Evolutionary conservation across 1,140 invertebrate species (phyloP).

Genomic region (Anastrepha ludens): DNA sequence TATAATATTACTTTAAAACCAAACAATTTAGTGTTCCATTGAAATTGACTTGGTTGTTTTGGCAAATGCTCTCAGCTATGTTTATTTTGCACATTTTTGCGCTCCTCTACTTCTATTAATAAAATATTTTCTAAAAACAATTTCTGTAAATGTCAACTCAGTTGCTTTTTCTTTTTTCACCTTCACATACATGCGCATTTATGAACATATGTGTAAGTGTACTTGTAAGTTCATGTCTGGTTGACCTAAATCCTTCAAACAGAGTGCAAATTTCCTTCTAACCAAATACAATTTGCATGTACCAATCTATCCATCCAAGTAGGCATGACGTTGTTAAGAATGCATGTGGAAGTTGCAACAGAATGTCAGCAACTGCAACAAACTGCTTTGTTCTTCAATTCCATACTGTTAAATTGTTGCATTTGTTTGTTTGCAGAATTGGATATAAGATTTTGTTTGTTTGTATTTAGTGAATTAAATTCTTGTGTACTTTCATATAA

Average conservation of each 20-base stretch:
- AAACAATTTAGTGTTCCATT: no score
- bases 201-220: background rate
- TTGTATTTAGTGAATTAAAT: background rate
- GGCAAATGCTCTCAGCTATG: background rate
- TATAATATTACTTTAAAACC: no score
- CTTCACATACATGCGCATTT: background rate
- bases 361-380: conserved; percentile 13
- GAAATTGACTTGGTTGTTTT: no score
- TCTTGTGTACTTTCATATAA: no score
- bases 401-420: background rate
- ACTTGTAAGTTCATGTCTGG: conserved; percentile 16
- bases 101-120: background rate
- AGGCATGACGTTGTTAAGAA: background rate
- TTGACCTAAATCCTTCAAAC: conserved; percentile 29
- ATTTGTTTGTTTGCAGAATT: no score
- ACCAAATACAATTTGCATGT: conserved; percentile 37
- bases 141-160: conserved; percentile 6
- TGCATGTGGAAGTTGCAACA: background rate
- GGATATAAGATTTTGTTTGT: background rate
- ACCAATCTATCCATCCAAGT: background rate
- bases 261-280: background rate
- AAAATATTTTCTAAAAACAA: background rate
- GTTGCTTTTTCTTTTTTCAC: background rate
- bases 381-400: background rate
- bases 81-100: background rate